Evolutionary conservation across 2,113 vertebrate genomes (phyloP), one percentile per base, ranked within the genome.

Genomic region (Phrynocephalus versicolor): DNA sequence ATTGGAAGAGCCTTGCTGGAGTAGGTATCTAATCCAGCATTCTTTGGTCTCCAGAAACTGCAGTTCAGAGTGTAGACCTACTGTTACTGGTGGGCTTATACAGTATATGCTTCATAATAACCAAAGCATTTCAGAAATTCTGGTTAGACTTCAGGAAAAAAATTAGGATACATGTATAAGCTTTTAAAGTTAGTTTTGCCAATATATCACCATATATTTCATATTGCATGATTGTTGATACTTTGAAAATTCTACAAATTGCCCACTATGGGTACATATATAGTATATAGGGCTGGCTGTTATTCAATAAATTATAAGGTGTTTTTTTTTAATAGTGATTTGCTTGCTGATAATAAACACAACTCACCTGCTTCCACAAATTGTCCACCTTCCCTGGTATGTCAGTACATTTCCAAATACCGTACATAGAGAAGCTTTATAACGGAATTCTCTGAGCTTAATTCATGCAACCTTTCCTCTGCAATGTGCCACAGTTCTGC

Each of bases 381-480:
- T 77, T 77, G 69, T 57, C 37, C n/a, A 35, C 8, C 37, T 79
- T 86, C 60, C 41, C n/a, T 30, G 23, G 30, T 30, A 8, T 72
- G 23, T 39, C 58, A 51, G 15, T 27, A 60, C n/a, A 60, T 79
- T 79, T 58, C 27, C 35, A 85, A 55, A 58, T n/a, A n/a, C n/a
- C n/a, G n/a, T n/a, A 35, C 2, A 74, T 27, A 21, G 51, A 19
- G n/a, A 55, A 19, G 58, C 35, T 16, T 19, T 41, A 51, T 25
- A 73, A 73, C 58, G 74, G 23, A 65, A 23, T 65, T 73, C n/a
- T 64, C 21, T 51, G 41, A 58, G 55, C 15, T 65, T 73, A 81
- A 55, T 75, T 74, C 72, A 83, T 75, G 71, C 57, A 75, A 64
- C 82, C 58, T 83, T 81, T 86, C 51, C 69, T 21, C n/a, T 65